Percentiles rank a stretch among this genome's conserved stretches.
Conservation (phyloP, 2,797 vertebrate genomes). For the Phalloptychus januarius region DNA sequence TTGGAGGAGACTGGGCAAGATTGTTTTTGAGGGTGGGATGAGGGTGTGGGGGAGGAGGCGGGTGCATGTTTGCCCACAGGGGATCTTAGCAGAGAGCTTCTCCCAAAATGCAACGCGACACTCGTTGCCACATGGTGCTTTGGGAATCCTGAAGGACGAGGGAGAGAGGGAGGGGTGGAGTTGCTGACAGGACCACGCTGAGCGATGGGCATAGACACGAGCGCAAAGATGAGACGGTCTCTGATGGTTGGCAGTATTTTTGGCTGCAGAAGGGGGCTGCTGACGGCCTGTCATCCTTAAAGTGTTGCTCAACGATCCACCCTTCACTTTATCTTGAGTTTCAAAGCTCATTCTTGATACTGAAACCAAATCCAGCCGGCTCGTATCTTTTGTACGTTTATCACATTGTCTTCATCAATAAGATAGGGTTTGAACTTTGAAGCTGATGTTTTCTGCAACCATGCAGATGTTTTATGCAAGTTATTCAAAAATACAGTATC, state of each 20-base stretch:
- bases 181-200: constrained; percentile 64
- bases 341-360: constrained; percentile 30
- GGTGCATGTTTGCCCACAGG: constrained; percentile 47
- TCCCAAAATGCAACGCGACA: constrained; percentile 75
- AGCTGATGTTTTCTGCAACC: background rate
- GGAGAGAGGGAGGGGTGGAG: constrained; percentile 39
- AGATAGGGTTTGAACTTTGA: constrained; percentile 26
- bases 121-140: constrained; percentile 63
- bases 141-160: constrained; percentile 52
- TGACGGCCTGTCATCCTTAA: constrained; percentile 41
- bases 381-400: constrained; percentile 17
- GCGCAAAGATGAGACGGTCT: constrained; percentile 50
- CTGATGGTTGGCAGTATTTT: constrained; percentile 58
- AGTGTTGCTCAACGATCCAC: constrained; percentile 30
- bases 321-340: constrained; percentile 35
- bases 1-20: constrained; percentile 39
- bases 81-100: constrained; percentile 54
- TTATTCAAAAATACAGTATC: background rate
- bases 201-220: constrained; percentile 56
- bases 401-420: constrained; percentile 9
- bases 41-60: constrained; percentile 3
- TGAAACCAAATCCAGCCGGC: constrained; percentile 22
- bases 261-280: constrained; percentile 39
- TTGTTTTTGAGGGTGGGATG: constrained; percentile 26
- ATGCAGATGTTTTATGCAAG: background rate